Percentiles rank a stretch among this genome's conserved stretches.
These are phyloP conservation scores for Drosophila subobscura DNA, from an alignment of 1,140 invertebrate genomes.

Conservation along the genomic window DNA sequence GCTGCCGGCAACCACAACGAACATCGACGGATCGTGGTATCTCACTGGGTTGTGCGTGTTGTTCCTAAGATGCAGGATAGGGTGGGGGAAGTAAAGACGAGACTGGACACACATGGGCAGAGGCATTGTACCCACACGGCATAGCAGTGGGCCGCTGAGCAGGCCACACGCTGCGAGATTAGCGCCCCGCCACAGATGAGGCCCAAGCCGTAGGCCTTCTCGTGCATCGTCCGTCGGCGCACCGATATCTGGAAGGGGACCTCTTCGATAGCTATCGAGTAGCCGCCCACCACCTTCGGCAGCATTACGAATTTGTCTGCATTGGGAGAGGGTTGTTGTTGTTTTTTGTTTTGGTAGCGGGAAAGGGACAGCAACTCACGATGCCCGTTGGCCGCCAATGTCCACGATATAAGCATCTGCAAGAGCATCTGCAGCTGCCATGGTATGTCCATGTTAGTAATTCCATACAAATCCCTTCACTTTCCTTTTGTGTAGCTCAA, in stretches of 20 bases:
- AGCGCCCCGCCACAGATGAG: conserved; percentile 60
- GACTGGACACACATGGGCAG: neutral
- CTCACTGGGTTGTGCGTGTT: neutral
- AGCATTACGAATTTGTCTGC: conserved; percentile 20
- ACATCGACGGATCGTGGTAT: conserved; percentile 18
- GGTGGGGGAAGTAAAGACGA: neutral
- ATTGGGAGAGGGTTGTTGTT: too few species aligned
- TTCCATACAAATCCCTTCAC: too few species aligned
- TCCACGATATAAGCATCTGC: conserved; percentile 15
- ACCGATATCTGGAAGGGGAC: conserved; percentile 57
- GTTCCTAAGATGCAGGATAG: conserved; percentile 21
- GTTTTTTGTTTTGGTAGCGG: neutral
- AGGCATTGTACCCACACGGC: conserved; percentile 40
- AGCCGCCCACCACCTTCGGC: conserved; percentile 58
- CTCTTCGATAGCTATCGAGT: conserved; percentile 26
- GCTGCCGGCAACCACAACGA: conserved; percentile 44
- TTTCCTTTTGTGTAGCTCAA: too few species aligned
- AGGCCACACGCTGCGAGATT: conserved; percentile 51
- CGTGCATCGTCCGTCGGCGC: conserved; percentile 24
- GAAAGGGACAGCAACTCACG: neutral
- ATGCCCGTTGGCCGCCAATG: conserved; percentile 1
- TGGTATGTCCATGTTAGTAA: conserved; percentile 8
- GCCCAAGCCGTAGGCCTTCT: conserved; percentile 32
- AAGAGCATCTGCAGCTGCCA: conserved; percentile 11
- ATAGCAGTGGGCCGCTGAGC: conserved; percentile 63